phyloP scores from a whole-genome alignment of 2,888 invertebrate genomes.

The Omphaloscelis lunosa region DNA sequence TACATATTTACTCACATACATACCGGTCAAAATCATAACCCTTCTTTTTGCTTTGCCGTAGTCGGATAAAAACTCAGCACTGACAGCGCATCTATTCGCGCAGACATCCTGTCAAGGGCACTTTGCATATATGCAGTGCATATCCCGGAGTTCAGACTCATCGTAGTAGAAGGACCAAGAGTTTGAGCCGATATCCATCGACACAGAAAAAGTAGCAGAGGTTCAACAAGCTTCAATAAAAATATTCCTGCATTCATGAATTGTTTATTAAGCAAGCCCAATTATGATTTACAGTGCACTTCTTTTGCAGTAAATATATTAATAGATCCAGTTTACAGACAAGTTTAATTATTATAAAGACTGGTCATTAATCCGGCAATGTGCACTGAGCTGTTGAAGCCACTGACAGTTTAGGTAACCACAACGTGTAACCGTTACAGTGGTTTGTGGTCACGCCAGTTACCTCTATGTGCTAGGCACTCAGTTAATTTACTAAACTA shows the following conservation, averaged over 20 bases:
- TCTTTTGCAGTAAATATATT: conserved; percentile 1
- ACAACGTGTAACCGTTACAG: conserved; percentile 33
- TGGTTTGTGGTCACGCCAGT: conserved; percentile 34
- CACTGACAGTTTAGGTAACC: conserved; percentile 19
- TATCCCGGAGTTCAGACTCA: neutral
- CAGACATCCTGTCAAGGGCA: neutral
- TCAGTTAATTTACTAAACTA: conserved; percentile 21
- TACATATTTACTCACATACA: too few relatives aligned
- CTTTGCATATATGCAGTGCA: neutral
- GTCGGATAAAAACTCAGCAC: neutral
- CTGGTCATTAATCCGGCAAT: conserved; percentile 43
- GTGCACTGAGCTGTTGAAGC: conserved; percentile 18
- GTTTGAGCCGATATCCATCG: neutral
- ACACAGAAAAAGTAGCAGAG: neutral
- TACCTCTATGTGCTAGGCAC: conserved; percentile 6
- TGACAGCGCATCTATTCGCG: neutral
- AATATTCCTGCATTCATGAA: neutral
- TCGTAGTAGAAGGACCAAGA: neutral
- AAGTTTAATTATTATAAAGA: conserved; percentile 14
- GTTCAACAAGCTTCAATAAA: neutral
- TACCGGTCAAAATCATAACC: too few relatives aligned
- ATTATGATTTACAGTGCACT: neutral
- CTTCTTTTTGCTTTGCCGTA: too few relatives aligned
- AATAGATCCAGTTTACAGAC: neutral
- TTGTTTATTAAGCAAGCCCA: neutral